Conservation (phyloP, 92 coral and sea anemone species). For the Umimayanthus kanabou region DNA sequence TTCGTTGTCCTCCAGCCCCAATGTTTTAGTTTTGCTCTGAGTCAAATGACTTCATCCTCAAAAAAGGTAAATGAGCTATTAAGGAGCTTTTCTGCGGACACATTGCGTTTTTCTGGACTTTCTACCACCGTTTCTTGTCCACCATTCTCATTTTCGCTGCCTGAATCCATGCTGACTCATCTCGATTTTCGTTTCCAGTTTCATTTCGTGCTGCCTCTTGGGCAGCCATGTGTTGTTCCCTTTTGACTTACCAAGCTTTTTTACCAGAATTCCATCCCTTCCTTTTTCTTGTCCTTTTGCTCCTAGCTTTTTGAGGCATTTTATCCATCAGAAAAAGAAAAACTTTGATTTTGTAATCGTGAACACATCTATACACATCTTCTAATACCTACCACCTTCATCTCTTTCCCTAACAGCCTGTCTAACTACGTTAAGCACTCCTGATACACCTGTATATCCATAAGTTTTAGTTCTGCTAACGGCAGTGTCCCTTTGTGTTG, state of each 20-base stretch:
- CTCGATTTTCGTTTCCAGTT: constrained; percentile 27
- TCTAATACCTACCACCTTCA: too few species aligned
- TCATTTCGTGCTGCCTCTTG: constrained; percentile 12
- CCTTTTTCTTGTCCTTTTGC: constrained; percentile 1
- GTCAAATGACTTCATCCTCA: constrained; percentile 23
- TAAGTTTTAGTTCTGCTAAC: too few species aligned
- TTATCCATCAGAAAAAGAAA: constrained; percentile 17
- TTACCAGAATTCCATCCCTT: constrained; percentile 17
- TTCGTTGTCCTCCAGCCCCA: not conserved
- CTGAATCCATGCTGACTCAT: too few species aligned
- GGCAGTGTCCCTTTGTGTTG: too few species aligned
- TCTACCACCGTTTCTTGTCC: constrained; percentile 19
- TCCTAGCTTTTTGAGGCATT: constrained; percentile 20
- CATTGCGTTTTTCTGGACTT: constrained; percentile 40
- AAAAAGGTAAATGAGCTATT: constrained; percentile 19
- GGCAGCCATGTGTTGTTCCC: too few species aligned
- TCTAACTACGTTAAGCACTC: too few species aligned
- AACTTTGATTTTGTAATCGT: not conserved
- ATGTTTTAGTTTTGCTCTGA: constrained; percentile 9
- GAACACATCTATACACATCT: too few species aligned
- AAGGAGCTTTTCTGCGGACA: constrained; percentile 29
- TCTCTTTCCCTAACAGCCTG: too few species aligned
- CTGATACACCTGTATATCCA: too few species aligned
- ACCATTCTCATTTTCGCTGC: too few species aligned
- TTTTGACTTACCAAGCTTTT: constrained; percentile 25